Percentiles rank a stretch among this genome's conserved stretches.
These are phyloP conservation scores for Vulpes lagopus DNA, from an alignment of 2,113 vertebrate species.

Conservation along the genomic window DNA sequence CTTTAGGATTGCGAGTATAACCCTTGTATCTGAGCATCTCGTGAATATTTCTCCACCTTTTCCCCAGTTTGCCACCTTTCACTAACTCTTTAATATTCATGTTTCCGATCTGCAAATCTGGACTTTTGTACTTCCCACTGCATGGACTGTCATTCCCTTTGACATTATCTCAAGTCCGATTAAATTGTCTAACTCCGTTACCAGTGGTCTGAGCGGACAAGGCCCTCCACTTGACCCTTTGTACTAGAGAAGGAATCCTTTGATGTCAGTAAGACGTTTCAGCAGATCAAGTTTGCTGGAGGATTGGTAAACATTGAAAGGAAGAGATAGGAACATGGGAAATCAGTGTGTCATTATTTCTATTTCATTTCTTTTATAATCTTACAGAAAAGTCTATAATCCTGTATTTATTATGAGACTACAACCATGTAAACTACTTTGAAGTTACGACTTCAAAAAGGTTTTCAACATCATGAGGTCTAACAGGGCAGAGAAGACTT, in stretches of 20 bases:
- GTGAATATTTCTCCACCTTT: not conserved
- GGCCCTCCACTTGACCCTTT: constrained; percentile 39
- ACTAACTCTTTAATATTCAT: not conserved
- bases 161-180: not conserved
- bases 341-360: constrained; percentile 72
- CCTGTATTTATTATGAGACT: constrained; percentile 73
- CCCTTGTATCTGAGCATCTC: not conserved
- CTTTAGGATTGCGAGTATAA: not conserved
- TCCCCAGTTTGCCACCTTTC: not conserved
- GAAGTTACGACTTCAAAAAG: constrained; percentile 78
- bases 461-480: constrained; percentile 51
- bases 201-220: constrained; percentile 18
- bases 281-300: constrained; percentile 43
- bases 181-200: constrained; percentile 42
- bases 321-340: constrained; percentile 71
- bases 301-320: constrained; percentile 70
- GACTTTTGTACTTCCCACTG: not conserved
- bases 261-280: constrained; percentile 67
- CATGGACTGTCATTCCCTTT: not conserved
- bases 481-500: constrained; percentile 45
- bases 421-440: constrained; percentile 74
- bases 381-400: constrained; percentile 76
- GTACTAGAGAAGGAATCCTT: constrained; percentile 58
- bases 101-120: not conserved
- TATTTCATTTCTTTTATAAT: constrained; percentile 78